Evolutionary conservation across 2,888 invertebrate species (phyloP), one percentile per base, ranked within the genome.

Genomic region (Ophioninae sp.): DNA sequence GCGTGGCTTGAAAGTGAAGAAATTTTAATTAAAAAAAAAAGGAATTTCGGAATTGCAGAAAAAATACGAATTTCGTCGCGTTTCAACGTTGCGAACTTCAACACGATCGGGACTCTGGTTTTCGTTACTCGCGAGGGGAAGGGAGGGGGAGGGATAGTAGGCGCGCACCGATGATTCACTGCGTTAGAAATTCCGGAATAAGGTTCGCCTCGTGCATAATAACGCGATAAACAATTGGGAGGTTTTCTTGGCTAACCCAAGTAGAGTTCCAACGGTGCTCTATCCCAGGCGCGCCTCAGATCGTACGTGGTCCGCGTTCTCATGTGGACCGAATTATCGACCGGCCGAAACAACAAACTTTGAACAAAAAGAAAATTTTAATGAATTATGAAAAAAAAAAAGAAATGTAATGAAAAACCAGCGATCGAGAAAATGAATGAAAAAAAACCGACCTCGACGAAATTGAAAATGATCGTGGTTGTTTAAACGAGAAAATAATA

Each of bases 291-390:
- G 72, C 88, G 87, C 87, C 85, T 86, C 83, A 89, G 79, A 81
- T 89, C 87, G 86, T 89, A 90, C 37, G 89, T 87, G 21, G 88
- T 88, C 79, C 87, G 88, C 73, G 89, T 88, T 89, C 86, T 89
- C 90, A 90, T 90, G 75, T 85, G 85, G 88, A 82, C 78, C 73
- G 65, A 21, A 37, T 62, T 50, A 17, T 50, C 50, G 13, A 50
- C 50, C 6, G 50, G 50, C 17, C 50, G 17, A 17, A 50, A 17
- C 50, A 50, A 50, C 50, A 17, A 6, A 50, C 17, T 50, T 13
- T 17, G 17, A 50, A 17, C 17, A 50, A 50, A 13, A 50, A 13
- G 17, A 50, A 50, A 17, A 13, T 13, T 50, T 20, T n/a, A 57
- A 37, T 20, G 57, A 57, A 41, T 13, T 56, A 70, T 30, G 30